Evolutionary conservation across 1,140 invertebrate species (phyloP), one percentile per base, ranked within the genome.

Genomic region (Zaprionus lachaisei): DNA sequence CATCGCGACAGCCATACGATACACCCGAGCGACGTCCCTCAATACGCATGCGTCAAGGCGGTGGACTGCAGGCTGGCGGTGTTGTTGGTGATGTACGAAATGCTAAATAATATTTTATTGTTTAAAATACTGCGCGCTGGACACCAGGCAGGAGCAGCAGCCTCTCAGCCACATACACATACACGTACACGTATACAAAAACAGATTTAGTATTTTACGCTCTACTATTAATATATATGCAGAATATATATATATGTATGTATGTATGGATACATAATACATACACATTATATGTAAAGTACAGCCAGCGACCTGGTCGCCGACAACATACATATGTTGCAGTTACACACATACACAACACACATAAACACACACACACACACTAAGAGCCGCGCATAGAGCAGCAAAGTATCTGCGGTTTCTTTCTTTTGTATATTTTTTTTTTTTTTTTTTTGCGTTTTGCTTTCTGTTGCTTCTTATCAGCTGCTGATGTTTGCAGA

Each of bases 1-100:
- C 93, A 69, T 94, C 94, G 56, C 92, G 93, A 67, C 87, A 93
- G 69, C 91, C 94, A 20, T 94, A 94, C 67, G 94, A 94, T 70
- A 94, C 92, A 72, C 93, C 93, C 31, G 94, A 94, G 75, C 84
- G 94, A 20, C 92, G 94, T 63, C 92, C 94, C 6, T 94, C 94
- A 51, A 93, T 94, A 92, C 91, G 94, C 69, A 92, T 94, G 74
- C 91, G 93, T 66, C 81, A 93, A 58, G 85, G 91, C 17, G 90
- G 81, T 34, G 87, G 75, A 0, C 73, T 85, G 1, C 78, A 84
- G 20, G 83, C 75, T 44, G 81, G 82, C 37, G 80, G 84, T 51
- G 80, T 90, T 55, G 81, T 84, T 26, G 78, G 75, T 61, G 92
- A 92, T 83, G 87, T 92, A 79, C 79, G 92, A 80, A 93, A 92